These are phyloP conservation scores for Oceanodroma leucorhoa DNA, from an alignment of 2,797 vertebrate species.

Conservation along the genomic window DNA sequence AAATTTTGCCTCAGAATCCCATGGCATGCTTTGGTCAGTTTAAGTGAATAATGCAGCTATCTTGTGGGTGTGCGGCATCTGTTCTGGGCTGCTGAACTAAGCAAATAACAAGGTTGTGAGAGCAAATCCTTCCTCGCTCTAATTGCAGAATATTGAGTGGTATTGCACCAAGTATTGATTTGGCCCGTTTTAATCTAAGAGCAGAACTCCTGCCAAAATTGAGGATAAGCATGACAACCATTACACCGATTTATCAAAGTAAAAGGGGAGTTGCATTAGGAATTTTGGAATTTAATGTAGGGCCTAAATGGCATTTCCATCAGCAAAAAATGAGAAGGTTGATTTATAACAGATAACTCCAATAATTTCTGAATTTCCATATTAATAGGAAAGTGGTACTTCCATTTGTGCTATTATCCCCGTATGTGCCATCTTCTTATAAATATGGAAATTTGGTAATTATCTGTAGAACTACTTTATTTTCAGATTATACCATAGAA, in stretches of 20 bases:
- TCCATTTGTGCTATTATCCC: conserved; percentile 42
- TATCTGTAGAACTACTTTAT: conserved; percentile 40
- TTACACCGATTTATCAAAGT: conserved; percentile 34
- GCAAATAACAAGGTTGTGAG: background rate
- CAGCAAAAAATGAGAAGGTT: conserved; percentile 37
- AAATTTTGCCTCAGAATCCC: background rate
- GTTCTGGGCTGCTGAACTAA: background rate
- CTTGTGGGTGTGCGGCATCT: background rate
- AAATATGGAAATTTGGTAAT: conserved; percentile 66
- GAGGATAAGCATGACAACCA: background rate
- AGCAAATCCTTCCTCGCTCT: background rate
- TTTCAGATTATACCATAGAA: background rate
- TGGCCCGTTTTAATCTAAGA: background rate
- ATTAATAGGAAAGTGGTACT: conserved; percentile 54
- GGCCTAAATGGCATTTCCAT: conserved; percentile 51
- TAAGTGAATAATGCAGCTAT: background rate
- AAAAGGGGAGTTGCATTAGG: conserved; percentile 5
- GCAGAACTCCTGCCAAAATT: background rate
- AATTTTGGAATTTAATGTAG: conserved; percentile 25
- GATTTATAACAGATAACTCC: conserved; percentile 57
- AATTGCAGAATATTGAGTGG: background rate
- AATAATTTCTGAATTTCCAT: conserved; percentile 70
- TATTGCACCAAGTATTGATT: background rate
- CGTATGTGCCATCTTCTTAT: conserved; percentile 50
- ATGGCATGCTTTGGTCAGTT: background rate